A percentile compares a stretch with the other conserved stretches of the same genome.
phyloP scores from a whole-genome alignment of 2,888 invertebrate species.

The Drosophila crucigera region DNA sequence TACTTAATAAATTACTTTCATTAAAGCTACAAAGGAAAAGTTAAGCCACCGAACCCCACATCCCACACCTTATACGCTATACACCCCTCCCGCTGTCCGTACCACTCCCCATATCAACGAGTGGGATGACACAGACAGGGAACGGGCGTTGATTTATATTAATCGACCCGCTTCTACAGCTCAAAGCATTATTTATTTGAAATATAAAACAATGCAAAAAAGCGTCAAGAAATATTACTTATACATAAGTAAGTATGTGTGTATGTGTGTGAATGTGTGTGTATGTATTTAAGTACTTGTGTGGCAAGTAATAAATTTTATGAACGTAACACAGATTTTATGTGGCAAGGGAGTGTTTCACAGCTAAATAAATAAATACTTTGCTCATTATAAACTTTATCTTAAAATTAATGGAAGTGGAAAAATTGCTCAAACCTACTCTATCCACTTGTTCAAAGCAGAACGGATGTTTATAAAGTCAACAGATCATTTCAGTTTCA shows the following conservation, averaged over 20 bases:
- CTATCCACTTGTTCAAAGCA: background rate
- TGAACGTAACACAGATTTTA: constrained; percentile 38
- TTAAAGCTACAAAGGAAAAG: constrained; percentile 75
- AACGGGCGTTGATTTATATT: constrained; percentile 74
- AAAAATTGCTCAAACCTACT: background rate
- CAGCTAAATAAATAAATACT: background rate
- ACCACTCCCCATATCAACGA: constrained; percentile 5
- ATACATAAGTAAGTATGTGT: background rate
- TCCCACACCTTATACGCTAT: constrained; percentile 4
- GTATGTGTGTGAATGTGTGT: background rate
- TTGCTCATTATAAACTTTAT: background rate
- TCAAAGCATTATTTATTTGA: constrained; percentile 73
- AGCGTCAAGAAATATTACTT: constrained; percentile 39
- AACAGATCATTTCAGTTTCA: background rate
- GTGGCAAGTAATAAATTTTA: constrained; percentile 67
- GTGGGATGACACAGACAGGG: constrained; percentile 60
- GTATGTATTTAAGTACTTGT: constrained; percentile 4
- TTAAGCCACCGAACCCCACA: constrained; percentile 46
- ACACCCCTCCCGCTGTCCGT: background rate
- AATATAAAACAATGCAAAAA: constrained; percentile 60
- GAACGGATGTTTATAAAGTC: background rate
- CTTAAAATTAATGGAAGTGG: background rate
- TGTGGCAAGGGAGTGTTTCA: constrained; percentile 7
- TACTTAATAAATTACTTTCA: constrained; percentile 79
- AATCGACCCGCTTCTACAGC: constrained; percentile 67